Evolutionary conservation across 2,797 vertebrate genomes (phyloP), one percentile per base, ranked within the genome.

Genomic region (Neosalanx taihuensis): DNA sequence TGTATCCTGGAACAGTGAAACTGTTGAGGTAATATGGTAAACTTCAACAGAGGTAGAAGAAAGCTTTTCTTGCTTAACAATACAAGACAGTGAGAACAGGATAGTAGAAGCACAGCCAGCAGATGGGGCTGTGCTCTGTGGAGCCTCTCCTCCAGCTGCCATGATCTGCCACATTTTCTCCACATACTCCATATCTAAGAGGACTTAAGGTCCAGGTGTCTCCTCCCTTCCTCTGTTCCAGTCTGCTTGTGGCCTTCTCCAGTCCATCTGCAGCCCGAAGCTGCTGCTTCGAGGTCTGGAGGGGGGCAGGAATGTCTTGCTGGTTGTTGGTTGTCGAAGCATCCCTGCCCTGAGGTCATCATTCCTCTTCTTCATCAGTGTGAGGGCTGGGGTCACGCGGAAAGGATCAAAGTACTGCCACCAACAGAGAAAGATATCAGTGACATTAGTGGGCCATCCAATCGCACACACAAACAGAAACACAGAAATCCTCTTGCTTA

Each of bases 321-420:
- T 26, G 23, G 23, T 26, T 26, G 23, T 26, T 26, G 79, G 78
- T 23, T 72, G 46, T 72, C 83, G 85, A 78, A 75, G 53, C 33
- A 86, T 0, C 0, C 65, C 20, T 0, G 76, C 59, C 74, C 89
- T 92, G 0, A 81, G 2, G 1, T 87, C 84, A 1, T 91, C 81
- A 0, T 86, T 91, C 62, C 92, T 89, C 41, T 88, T 91, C 77
- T 80, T 89, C 86, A 93, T 91, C 71, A 94, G 83, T 0, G 87
- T 67, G 12, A 88, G 70, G 58, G 87, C 90, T 3, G 92, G 89
- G 1, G 90, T 91, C 72, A 89, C 56, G 0, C 73, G 31, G 35
- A 75, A 69, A 0, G 18, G 61, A 4, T 89, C 83, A 33, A 83
- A 79, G 62, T 20, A n/a, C 91, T 93, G 80, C 41, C n/a, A 65